phyloP scores from a whole-genome alignment of 2,888 invertebrate species.

The Dolichomitus sp. region DNA sequence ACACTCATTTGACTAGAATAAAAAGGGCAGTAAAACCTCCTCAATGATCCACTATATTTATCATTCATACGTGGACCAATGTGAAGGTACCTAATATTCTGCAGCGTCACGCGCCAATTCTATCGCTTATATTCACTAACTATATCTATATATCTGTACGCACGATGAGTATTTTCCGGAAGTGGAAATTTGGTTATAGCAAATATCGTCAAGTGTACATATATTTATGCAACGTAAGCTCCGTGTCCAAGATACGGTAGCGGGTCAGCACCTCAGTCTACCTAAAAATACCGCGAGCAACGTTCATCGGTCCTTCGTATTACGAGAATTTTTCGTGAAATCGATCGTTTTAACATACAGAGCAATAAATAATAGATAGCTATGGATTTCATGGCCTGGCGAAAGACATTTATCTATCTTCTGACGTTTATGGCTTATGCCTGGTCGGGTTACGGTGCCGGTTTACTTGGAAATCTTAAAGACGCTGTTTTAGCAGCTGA shows the following conservation, averaged over 20 bases:
- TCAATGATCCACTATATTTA: too few species aligned
- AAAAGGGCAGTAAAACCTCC: too few species aligned
- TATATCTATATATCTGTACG: background rate
- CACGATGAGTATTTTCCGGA: slow-evolving; percentile 3
- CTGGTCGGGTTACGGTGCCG: slow-evolving; percentile 93
- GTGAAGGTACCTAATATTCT: slow-evolving; percentile 19
- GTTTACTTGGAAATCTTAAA: slow-evolving; percentile 90
- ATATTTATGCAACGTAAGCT: slow-evolving; percentile 34
- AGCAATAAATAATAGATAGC: background rate
- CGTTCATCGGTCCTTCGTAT: slow-evolving; percentile 14
- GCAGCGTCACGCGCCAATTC: slow-evolving; percentile 25
- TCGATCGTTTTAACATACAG: slow-evolving; percentile 16
- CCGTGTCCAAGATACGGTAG: slow-evolving; percentile 19
- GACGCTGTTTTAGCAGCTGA: slow-evolving; percentile 94
- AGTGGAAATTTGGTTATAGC: slow-evolving; percentile 27
- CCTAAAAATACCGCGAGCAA: slow-evolving; percentile 75
- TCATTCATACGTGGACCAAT: slow-evolving; percentile 55
- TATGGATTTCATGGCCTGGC: slow-evolving; percentile 92
- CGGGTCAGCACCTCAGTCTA: slow-evolving; percentile 58
- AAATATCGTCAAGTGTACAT: slow-evolving; percentile 36
- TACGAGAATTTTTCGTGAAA: slow-evolving; percentile 33
- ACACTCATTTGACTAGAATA: too few species aligned
- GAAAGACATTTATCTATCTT: slow-evolving; percentile 91
- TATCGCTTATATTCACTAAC: background rate
- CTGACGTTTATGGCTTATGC: slow-evolving; percentile 93